Evolutionary conservation across 2,797 vertebrate genomes (phyloP).

Genomic region (Muraenolepis orangiensis): DNA sequence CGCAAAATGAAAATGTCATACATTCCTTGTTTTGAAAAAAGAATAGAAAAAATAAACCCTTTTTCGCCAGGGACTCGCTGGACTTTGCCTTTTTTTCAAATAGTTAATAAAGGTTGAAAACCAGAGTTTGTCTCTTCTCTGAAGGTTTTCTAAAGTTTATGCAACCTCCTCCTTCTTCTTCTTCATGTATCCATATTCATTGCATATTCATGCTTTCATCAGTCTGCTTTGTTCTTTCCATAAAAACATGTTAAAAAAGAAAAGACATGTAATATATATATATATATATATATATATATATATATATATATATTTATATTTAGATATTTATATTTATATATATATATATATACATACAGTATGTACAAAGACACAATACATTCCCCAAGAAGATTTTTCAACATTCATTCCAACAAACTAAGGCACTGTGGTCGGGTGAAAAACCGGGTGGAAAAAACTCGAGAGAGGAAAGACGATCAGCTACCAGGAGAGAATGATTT

Average conservation of each 20-base stretch:
- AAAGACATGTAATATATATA: no score
- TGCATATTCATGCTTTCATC: no score
- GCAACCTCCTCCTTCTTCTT: not conserved
- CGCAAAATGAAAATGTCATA: conserved; percentile 25
- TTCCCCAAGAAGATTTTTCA: not conserved
- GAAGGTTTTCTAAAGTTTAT: not conserved
- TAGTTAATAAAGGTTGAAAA: not conserved
- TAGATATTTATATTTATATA: no score
- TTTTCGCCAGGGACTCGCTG: not conserved
- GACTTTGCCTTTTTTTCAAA: not conserved
- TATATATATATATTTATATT: no score
- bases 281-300: no score
- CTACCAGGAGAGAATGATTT: conserved; percentile 57
- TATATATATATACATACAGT: no score
- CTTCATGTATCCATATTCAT: not conserved
- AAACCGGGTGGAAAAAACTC: conserved; percentile 59
- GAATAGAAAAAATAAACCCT: conserved; percentile 8
- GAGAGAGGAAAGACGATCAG: conserved; percentile 43
- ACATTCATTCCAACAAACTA: conserved; percentile 23
- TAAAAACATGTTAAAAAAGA: no score
- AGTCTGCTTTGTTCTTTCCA: no score
- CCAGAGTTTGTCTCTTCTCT: not conserved
- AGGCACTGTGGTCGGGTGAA: not conserved
- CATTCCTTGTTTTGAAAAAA: conserved; percentile 38
- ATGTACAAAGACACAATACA: not conserved